phyloP scores from a whole-genome alignment of 1,140 invertebrate genomes.

The Hormaphis cornu region DNA sequence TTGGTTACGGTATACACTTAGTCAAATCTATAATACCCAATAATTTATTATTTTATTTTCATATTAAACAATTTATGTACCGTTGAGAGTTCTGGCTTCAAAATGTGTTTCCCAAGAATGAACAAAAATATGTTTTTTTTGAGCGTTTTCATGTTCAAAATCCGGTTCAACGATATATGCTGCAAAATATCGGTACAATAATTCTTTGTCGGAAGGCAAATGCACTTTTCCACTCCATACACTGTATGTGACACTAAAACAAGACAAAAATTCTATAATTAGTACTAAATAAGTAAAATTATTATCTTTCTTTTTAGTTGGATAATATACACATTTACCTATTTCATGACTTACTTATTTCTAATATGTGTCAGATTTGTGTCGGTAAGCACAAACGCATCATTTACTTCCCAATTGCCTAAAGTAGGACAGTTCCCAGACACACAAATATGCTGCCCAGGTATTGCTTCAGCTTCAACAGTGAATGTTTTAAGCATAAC shows the following conservation, averaged over 20 bases:
- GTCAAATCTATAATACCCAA: no score
- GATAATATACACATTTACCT: no score
- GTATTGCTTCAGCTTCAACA: conserved; percentile 42
- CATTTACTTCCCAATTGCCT: conserved; percentile 46
- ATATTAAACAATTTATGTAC: not conserved
- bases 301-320: no score
- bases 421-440: conserved; percentile 45
- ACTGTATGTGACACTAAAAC: conserved; percentile 9
- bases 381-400: conserved; percentile 39
- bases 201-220: conserved; percentile 9
- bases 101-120: conserved; percentile 6
- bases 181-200: conserved; percentile 8
- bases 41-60: not conserved
- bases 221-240: conserved; percentile 2
- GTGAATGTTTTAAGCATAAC: conserved; percentile 38
- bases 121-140: conserved; percentile 7
- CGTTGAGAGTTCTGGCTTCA: not conserved
- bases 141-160: not conserved
- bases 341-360: conserved; percentile 34
- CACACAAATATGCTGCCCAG: conserved; percentile 45
- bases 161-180: conserved; percentile 24
- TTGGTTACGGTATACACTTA: no score
- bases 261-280: not conserved
- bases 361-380: conserved; percentile 13
- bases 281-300: no score